Evolutionary conservation across 2,797 vertebrate genomes (phyloP), one percentile per base, ranked within the genome.

Genomic region (Sebastes matsubarae): DNA sequence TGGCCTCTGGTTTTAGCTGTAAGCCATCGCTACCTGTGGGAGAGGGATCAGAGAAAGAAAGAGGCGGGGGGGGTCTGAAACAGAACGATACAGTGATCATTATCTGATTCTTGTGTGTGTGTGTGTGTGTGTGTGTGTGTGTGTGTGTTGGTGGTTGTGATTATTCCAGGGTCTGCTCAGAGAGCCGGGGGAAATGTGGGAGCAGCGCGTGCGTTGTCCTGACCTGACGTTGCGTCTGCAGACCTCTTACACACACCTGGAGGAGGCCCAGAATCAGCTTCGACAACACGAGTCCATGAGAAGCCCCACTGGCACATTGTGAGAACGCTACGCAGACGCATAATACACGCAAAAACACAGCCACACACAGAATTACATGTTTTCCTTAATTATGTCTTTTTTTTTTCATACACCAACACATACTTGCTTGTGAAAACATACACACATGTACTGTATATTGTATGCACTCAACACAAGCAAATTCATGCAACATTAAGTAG

Each of bases 121-220:
- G 32, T 34, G 32, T 34, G 9, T 34, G 10, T 30, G 30, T 30
- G 25, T 72, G 16, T 63, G 8, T 38, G 5, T 38, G 36, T 71
- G 3, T 86, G 9, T 87, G 72, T 86, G 74, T 63, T 42, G 67
- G 32, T 64, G 65, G 36, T 78, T 84, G 73, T 86, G 72, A 60
- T 83, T 82, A 58, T 71, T 80, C 13, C 77, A 99, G 98, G 97
- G 96, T 46, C 96, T 96, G 50, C 96, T 97, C 87, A 96, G 95
- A 0, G 67, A 96, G 83, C 80, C 94, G 0, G 84, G 84, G 20
- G 96, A 97, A 74, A 96, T 97, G 50, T 77, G 96, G 86, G 69
- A 77, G 81, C 98, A 99, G 84, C 95, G 94, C 14, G 92, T 96
- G 81, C 95, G 91, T 79, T 96, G 95, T 81, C 87, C 97, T 89